Conservation (phyloP, 2,888 invertebrate genomes). For the Mythimna loreyi region DNA sequence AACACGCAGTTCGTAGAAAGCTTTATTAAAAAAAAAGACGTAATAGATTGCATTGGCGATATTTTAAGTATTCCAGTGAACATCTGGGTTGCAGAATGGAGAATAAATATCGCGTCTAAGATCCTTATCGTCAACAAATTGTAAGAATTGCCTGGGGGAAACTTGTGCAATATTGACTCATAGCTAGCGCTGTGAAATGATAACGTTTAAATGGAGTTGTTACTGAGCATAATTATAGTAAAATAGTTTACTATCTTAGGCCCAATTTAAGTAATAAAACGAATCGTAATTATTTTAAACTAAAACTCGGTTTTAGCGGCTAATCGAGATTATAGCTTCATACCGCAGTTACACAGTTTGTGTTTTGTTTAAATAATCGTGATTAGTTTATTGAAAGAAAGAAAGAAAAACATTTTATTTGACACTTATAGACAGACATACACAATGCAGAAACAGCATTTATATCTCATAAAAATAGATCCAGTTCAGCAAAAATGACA, state of each 20-base stretch:
- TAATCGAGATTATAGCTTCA: no score
- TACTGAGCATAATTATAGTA: conserved; percentile 9
- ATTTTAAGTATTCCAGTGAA: conserved; percentile 2
- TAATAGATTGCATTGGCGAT: neutral
- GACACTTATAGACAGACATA: no score
- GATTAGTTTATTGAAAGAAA: no score
- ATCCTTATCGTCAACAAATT: conserved; percentile 33
- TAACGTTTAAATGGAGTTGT: conserved; percentile 20
- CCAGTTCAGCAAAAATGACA: no score
- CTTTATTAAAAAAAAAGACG: neutral
- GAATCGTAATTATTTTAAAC: no score
- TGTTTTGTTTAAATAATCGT: no score
- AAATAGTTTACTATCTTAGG: neutral
- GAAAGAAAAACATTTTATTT: no score
- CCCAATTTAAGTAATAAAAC: no score
- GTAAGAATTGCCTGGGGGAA: conserved; percentile 21
- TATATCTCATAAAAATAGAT: no score
- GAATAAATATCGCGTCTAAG: conserved; percentile 24
- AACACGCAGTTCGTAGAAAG: neutral
- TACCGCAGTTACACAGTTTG: no score
- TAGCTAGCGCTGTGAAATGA: conserved; percentile 16
- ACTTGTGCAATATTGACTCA: conserved; percentile 27
- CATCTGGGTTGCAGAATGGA: conserved; percentile 13
- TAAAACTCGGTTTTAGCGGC: no score
- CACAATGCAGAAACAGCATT: no score